Conservation (phyloP, 2,888 invertebrate species). For the Ectobius pallidus region DNA sequence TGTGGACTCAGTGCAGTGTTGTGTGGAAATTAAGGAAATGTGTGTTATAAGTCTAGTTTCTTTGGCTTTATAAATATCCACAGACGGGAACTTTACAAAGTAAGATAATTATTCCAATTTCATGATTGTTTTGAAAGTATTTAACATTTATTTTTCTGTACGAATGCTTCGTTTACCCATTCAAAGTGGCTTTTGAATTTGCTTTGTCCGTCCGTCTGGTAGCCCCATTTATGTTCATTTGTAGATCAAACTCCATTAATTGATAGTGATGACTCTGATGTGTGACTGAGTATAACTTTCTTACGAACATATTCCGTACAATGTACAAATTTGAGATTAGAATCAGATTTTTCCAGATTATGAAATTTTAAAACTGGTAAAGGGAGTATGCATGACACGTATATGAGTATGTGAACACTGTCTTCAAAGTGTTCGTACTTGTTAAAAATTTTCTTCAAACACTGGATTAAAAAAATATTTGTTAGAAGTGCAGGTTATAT, state of each 20-base stretch:
- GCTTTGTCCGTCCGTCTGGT: background rate
- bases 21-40: conserved; percentile 10
- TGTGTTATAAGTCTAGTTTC: too few relatives aligned
- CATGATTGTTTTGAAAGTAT: background rate
- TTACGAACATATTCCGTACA: background rate
- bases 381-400: background rate
- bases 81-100: background rate
- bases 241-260: background rate
- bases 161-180: background rate
- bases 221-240: background rate
- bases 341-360: background rate
- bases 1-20: conserved; percentile 20
- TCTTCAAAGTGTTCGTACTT: background rate
- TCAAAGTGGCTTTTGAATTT: background rate
- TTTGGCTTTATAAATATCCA: too few relatives aligned
- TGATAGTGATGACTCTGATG: background rate
- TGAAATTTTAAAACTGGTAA: background rate
- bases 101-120: conserved; percentile 3
- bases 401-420: conserved; percentile 1
- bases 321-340: conserved; percentile 2
- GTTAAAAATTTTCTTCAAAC: background rate
- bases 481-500: conserved; percentile 9
- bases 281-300: conserved; percentile 9
- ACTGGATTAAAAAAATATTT: background rate
- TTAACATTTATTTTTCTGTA: too few relatives aligned